Conservation (phyloP, 2,113 vertebrate species). For the Vidua macroura region DNA sequence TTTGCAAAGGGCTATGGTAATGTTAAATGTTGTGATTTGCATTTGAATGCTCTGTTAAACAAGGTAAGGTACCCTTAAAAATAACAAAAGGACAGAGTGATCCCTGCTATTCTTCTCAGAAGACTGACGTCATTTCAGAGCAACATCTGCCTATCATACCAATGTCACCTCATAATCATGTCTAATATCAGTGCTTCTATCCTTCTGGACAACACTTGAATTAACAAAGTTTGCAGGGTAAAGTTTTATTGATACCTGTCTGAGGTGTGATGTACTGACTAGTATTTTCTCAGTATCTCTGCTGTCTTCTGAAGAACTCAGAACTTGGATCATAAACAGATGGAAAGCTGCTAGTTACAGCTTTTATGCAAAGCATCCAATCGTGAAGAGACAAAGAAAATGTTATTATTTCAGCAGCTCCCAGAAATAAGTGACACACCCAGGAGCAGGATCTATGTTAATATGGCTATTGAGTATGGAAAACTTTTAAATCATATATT, state of each 20-base stretch:
- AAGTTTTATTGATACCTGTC: neutral
- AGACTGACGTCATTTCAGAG: neutral
- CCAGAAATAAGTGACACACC: neutral
- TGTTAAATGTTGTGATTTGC: slow-evolving; percentile 38
- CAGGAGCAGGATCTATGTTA: neutral
- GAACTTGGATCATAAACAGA: neutral
- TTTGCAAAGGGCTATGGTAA: neutral
- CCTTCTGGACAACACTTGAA: neutral
- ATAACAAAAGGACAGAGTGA: neutral
- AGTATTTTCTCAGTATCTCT: neutral
- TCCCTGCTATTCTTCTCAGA: neutral
- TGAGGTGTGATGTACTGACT: neutral
- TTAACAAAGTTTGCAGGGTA: neutral
- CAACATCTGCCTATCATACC: neutral
- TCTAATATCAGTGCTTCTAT: neutral
- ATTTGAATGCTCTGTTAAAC: slow-evolving; percentile 35
- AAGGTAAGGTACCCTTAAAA: slow-evolving; percentile 49
- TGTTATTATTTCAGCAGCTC: neutral
- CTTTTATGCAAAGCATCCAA: neutral
- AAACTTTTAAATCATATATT: neutral
- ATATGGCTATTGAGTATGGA: neutral
- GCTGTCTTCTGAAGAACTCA: neutral
- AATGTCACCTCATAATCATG: neutral
- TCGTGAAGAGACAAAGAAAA: neutral
- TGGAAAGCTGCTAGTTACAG: neutral